A percentile compares a stretch with the other conserved stretches of the same genome.
Conservation (phyloP, 30 jellyfish, hydroid and myxozoan genomes). For the Nemopilema nomurai region DNA sequence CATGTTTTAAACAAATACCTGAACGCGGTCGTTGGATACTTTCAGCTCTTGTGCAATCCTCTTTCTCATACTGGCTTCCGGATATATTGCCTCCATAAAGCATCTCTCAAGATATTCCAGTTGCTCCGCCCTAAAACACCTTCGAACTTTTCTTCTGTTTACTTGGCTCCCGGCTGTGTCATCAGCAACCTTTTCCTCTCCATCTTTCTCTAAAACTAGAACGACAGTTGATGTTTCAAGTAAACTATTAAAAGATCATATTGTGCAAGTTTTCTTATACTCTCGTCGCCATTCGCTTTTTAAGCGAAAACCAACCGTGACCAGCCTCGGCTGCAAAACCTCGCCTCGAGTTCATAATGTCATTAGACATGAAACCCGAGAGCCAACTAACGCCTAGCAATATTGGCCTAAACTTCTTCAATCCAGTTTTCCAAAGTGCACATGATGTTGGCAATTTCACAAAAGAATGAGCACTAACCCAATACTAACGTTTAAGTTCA, state of each 20-base stretch:
- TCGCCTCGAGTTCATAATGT: too few species aligned
- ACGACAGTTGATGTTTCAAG: neutral
- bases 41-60: conserved; percentile 61
- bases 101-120: conserved; percentile 59
- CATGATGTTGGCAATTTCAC: too few species aligned
- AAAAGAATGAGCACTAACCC: too few species aligned
- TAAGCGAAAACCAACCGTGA: too few species aligned
- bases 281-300: too few species aligned
- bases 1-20: conserved; percentile 7
- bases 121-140: conserved; percentile 66
- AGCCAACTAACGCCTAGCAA: too few species aligned
- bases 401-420: too few species aligned
- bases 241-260: neutral
- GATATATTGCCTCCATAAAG: conserved; percentile 62
- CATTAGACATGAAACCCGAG: too few species aligned
- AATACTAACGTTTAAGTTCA: too few species aligned
- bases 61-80: conserved; percentile 63
- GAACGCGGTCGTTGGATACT: conserved; percentile 63
- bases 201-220: neutral
- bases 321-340: too few species aligned
- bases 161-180: conserved; percentile 17
- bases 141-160: conserved; percentile 36
- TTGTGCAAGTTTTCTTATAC: too few species aligned
- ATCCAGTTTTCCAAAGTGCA: too few species aligned
- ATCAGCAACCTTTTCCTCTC: conserved; percentile 6